Percentiles rank a stretch among this genome's conserved stretches.
These are phyloP conservation scores for Acropora tenuis DNA, from an alignment of 64 coral and sea anemone species.

Conservation along the genomic window DNA sequence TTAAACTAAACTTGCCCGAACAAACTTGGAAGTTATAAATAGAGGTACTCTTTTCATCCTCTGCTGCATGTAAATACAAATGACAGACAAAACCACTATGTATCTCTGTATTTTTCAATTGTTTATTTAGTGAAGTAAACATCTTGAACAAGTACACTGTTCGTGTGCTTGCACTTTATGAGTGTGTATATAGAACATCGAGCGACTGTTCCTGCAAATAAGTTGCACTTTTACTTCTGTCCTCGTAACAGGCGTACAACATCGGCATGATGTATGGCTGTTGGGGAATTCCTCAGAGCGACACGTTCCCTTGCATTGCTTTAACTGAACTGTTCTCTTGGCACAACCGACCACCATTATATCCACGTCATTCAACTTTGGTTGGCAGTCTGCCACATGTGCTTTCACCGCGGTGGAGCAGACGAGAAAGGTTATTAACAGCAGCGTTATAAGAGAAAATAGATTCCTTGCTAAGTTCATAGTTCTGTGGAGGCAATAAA, in stretches of 20 bases:
- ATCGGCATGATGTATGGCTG: slow-evolving; percentile 36
- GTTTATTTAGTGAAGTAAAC: background rate
- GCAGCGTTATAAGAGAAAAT: background rate
- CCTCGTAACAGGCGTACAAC: slow-evolving; percentile 62
- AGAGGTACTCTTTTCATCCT: no score
- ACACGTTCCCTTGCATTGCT: slow-evolving; percentile 56
- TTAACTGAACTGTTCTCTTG: slow-evolving; percentile 11
- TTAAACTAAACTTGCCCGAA: no score
- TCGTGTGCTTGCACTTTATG: slow-evolving; percentile 56
- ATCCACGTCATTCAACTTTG: background rate
- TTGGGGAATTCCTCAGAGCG: slow-evolving; percentile 31
- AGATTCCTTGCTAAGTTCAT: background rate
- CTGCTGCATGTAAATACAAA: no score
- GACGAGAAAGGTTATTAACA: background rate
- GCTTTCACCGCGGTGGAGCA: background rate
- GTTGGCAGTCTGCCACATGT: background rate
- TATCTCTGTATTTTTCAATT: background rate
- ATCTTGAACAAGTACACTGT: slow-evolving; percentile 60
- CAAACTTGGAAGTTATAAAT: no score
- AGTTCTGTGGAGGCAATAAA: background rate
- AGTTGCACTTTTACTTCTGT: slow-evolving; percentile 27
- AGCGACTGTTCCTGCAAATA: slow-evolving; percentile 9
- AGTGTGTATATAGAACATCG: background rate
- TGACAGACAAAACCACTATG: no score
- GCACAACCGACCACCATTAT: slow-evolving; percentile 35